phyloP scores from a whole-genome alignment of 2,797 vertebrate genomes.

The Cirrhinus molitorella region DNA sequence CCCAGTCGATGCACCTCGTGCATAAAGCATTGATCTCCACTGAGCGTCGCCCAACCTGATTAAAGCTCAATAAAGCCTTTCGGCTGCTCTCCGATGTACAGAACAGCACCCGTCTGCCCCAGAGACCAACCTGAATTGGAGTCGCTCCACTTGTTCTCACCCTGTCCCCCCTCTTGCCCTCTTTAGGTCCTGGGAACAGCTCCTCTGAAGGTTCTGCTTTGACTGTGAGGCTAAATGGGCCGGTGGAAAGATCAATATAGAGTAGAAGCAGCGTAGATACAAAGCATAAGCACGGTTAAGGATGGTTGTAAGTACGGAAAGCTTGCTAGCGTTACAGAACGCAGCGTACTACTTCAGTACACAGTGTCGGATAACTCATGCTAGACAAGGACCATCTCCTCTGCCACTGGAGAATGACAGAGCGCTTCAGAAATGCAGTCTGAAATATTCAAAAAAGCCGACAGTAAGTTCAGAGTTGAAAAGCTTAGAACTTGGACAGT shows the following conservation, averaged over 20 bases:
- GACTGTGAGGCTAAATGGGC: conserved; percentile 74
- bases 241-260: conserved; percentile 71
- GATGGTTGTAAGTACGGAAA: not conserved
- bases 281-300: not conserved
- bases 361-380: conserved; percentile 20
- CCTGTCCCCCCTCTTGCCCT: conserved; percentile 1
- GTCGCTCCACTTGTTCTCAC: conserved; percentile 34
- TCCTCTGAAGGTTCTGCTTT: conserved; percentile 30
- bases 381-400: conserved; percentile 62
- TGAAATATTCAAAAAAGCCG: conserved; percentile 75
- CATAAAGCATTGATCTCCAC: conserved; percentile 83
- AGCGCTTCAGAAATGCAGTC: conserved; percentile 71
- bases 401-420: conserved; percentile 67
- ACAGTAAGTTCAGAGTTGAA: conserved; percentile 70
- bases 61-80: conserved; percentile 81
- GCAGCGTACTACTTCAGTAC: conserved; percentile 21
- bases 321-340: not conserved
- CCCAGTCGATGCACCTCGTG: conserved; percentile 78
- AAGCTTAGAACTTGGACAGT: conserved; percentile 48
- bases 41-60: conserved; percentile 78
- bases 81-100: conserved; percentile 65
- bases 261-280: conserved; percentile 51
- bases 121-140: conserved; percentile 70
- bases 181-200: conserved; percentile 34
- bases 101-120: conserved; percentile 67